Base-by-base conservation (phyloP, 2,113 vertebrate genomes). In the Gavialis gangeticus region DNA sequence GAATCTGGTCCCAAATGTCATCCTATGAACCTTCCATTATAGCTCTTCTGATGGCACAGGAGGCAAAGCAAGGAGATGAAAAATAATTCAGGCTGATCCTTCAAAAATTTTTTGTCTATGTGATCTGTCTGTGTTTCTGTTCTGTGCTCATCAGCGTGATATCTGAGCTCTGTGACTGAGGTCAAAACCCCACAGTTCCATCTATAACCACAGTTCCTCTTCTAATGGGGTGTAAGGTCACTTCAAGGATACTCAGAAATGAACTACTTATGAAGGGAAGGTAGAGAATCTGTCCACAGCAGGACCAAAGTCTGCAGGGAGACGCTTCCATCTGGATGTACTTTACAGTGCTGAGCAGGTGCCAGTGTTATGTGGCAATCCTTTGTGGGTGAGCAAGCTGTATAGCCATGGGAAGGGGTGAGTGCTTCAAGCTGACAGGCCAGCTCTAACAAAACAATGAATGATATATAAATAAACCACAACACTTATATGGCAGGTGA, bases 401-500 rank as follows among this genome's bases (percentile, higher is more conserved):
- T 75, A 67, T 75, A 46, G 76, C 66, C 54, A 59, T 75, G 58
- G 75, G 67, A 64, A 95, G 55, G n/a, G 28, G 10, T 90, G 22
- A 88, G 73, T 91, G 30, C 76, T 85, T 87, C 59, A 58, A 93
- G 30, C 30, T 89, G 93, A 96, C 86, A 80, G 83, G 85, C 12
- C 60, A 84, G 79, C 21, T 91, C 75, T 88, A 59, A 77, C 27
- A n/a, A 86, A 93, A 82, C 69, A 88, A 54, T 82, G 84, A 89
- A n/a, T 86, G 87, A 78, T 93, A 46, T 79, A 67, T 87, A 94
- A 96, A 85, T 86, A 96, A 96, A 79, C 88, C 11, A 0, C 54
- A 94, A n/a, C 79, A 75, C 67, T 95, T 93, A 62, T 13, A n/a
- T 64, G 67, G 73, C 87, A 91, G 85, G 58, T 93, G 94, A 94